Evolutionary conservation across 2,113 vertebrate species (phyloP).

Genomic region (Pipa parva): DNA sequence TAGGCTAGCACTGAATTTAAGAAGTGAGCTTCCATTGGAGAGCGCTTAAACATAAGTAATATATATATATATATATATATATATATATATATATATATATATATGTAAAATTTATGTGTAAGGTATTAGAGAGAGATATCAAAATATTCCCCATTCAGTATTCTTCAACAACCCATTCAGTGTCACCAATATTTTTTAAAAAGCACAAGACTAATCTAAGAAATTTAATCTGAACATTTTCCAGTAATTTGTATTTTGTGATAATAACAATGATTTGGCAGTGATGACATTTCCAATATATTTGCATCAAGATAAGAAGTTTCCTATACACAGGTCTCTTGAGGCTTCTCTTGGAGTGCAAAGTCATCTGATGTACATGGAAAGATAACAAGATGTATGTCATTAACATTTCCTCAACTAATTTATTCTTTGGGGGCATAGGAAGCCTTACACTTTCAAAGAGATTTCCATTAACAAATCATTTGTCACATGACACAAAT

Average conservation of each 20-base stretch:
- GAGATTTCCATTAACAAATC: background rate
- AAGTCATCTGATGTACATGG: conserved; percentile 9
- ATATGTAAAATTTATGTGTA: too few relatives aligned
- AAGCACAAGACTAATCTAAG: too few relatives aligned
- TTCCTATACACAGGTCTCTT: conserved; percentile 17
- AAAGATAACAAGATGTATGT: conserved; percentile 8
- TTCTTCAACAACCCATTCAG: too few relatives aligned
- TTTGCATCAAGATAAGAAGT: conserved; percentile 9
- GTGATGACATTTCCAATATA: conserved; percentile 18
- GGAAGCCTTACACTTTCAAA: background rate
- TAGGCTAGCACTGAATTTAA: too few relatives aligned
- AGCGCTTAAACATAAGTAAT: too few relatives aligned
- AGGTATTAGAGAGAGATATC: too few relatives aligned
- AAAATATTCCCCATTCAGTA: too few relatives aligned
- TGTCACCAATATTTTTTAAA: too few relatives aligned
- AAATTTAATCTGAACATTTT: too few relatives aligned
- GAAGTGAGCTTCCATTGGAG: too few relatives aligned
- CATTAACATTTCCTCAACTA: conserved; percentile 14
- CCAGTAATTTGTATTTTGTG: background rate
- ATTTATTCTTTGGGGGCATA: conserved; percentile 29
- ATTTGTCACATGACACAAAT: background rate
- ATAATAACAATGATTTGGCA: background rate
- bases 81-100: too few relatives aligned
- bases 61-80: too few relatives aligned
- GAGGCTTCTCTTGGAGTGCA: conserved; percentile 6